phyloP scores from a whole-genome alignment of 2,797 vertebrate species.

The Danionella dracula region DNA sequence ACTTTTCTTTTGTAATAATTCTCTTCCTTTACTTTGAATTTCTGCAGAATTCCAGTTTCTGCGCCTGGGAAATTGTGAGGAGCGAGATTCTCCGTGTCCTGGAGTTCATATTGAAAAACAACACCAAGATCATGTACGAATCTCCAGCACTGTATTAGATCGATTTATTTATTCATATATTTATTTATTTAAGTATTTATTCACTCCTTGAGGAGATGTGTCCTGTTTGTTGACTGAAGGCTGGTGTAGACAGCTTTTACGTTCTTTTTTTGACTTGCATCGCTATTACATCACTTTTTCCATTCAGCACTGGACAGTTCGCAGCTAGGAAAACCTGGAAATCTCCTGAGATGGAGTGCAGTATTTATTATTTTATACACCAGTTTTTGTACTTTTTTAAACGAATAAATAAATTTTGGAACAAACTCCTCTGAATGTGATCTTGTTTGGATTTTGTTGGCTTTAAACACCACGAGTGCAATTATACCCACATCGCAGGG shows the following conservation, averaged over 20 bases:
- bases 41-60: slow-evolving; percentile 32
- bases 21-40: too few species aligned
- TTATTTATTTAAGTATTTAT: slow-evolving; percentile 12
- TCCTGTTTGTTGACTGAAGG: neutral
- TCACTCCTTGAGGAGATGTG: neutral
- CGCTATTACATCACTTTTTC: neutral
- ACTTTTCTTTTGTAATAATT: too few species aligned
- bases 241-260: neutral
- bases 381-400: neutral
- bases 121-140: neutral
- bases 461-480: too few species aligned
- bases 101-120: slow-evolving; percentile 32
- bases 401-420: too few species aligned
- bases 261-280: neutral
- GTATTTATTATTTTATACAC: neutral
- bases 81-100: slow-evolving; percentile 24
- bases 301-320: slow-evolving; percentile 20
- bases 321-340: too few species aligned
- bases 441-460: too few species aligned
- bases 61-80: slow-evolving; percentile 41
- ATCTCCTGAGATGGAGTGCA: neutral
- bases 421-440: too few species aligned
- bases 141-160: neutral
- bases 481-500: too few species aligned
- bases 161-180: neutral